Base-by-base conservation (phyloP, 2,113 vertebrate genomes). In the Phrynosoma blainvillii region DNA sequence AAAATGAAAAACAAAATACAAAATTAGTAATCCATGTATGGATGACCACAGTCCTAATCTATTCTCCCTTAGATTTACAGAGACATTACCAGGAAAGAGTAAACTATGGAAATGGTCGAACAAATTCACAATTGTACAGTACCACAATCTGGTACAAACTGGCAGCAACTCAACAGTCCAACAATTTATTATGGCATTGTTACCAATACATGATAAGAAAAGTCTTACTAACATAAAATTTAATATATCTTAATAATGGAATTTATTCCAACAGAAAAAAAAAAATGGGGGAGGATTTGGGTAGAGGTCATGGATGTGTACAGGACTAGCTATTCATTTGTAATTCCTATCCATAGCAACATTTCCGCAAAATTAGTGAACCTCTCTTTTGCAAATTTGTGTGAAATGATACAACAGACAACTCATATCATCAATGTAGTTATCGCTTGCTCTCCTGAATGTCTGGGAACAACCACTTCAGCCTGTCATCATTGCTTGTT, bases 221-320 rank as follows among this genome's bases (percentile, higher is more conserved):
- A 56, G 16, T 32, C n/a, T 25, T 25, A 40, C 27, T 83, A 9
- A 47, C 36, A 82, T 25, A 68, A 47, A 2, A 18, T 71, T 84
- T 40, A 59, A 82, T 77, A 9, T n/a, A 70, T 25, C 27, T 54
- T 91, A 92, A 93, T 95, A 54, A 73, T 12, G 32, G 54, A 25
- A 36, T 84, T 47, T 25, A 68, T 78, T 79, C 42, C 7, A 32
- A 71, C 9, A 47, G 47, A 47, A 79, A 86, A 79, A 54, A 23
- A 16, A 32, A 42, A 16, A 65, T 32, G 30, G n/a, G 36, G 47
- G 9, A 71, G 75, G 14, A n/a, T 62, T 79, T 18, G 12, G 14
- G 7, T 59, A 11, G 14, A 59, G 11, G 56, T 59, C 56, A 59
- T 59, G 11, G 11, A 59, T 13, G 56, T 59, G 10, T 59, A 12